Evolutionary conservation across 1,140 invertebrate species (phyloP).

Genomic region (Ceratina australensis): DNA sequence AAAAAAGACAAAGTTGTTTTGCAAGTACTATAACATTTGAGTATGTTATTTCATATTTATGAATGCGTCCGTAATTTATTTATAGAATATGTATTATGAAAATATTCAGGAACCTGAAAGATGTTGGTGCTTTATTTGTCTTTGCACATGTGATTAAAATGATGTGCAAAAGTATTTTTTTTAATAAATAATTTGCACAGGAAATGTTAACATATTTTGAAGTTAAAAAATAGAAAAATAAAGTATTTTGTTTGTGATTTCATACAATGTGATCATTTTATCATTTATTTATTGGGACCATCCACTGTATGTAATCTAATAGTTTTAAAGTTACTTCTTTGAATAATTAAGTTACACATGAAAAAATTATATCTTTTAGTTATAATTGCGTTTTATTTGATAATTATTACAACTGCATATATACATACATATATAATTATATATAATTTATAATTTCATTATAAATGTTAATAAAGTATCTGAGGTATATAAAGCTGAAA

Average conservation of each 20-base stretch:
- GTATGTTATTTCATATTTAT: background rate
- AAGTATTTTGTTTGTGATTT: no score
- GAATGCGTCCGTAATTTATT: background rate
- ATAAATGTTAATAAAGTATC: background rate
- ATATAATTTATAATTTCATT: background rate
- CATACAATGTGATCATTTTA: no score
- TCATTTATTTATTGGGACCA: no score
- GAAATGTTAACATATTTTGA: no score
- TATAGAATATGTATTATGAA: conserved; percentile 5
- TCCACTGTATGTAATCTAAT: no score
- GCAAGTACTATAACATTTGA: background rate
- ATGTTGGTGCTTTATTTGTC: background rate
- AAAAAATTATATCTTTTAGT: no score
- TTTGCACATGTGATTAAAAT: conserved; percentile 1
- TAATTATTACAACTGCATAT: no score
- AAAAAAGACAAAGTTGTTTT: conserved; percentile 7
- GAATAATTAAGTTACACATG: no score
- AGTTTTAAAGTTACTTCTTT: no score
- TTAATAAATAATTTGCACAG: conserved; percentile 1
- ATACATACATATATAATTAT: no score
- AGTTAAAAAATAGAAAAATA: no score
- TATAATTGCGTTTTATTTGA: no score
- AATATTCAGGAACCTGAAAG: conserved; percentile 5
- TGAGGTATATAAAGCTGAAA: background rate
- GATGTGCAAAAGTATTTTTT: background rate